Conservation (phyloP, 2,888 invertebrate genomes). For the Mythimna vitellina region DNA sequence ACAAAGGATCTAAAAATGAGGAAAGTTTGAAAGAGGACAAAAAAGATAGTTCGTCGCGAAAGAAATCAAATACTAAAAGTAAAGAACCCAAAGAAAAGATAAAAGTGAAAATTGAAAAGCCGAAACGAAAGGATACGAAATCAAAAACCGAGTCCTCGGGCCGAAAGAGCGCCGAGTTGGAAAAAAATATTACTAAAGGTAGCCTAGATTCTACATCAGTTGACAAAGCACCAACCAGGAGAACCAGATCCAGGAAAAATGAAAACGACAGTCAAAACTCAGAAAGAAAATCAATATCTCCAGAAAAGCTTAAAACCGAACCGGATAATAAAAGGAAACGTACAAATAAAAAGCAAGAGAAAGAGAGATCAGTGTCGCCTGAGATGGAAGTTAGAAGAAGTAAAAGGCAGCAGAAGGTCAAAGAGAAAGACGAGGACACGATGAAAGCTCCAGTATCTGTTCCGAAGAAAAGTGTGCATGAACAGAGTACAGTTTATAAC, state of each 20-base stretch:
- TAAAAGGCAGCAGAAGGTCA: conserved; percentile 71
- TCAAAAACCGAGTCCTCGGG: conserved; percentile 34
- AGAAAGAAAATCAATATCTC: conserved; percentile 36
- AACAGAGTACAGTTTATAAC: conserved; percentile 80
- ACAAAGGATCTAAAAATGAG: conserved; percentile 58
- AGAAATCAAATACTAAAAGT: conserved; percentile 39
- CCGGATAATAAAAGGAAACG: conserved; percentile 43
- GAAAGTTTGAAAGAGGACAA: conserved; percentile 41
- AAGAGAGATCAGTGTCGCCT: conserved; percentile 59
- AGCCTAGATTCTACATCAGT: conserved; percentile 38
- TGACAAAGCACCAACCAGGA: conserved; percentile 50
- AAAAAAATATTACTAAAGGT: conserved; percentile 34
- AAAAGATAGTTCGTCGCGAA: conserved; percentile 29
- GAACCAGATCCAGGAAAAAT: conserved; percentile 69
- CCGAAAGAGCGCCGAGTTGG: conserved; percentile 37
- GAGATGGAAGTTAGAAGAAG: conserved; percentile 77
- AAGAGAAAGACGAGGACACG: conserved; percentile 62
- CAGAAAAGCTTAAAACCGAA: conserved; percentile 48
- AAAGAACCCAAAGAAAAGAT: conserved; percentile 57
- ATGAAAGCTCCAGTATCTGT: conserved; percentile 64
- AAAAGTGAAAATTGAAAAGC: conserved; percentile 60
- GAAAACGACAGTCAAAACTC: conserved; percentile 49
- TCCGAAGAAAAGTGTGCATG: conserved; percentile 66
- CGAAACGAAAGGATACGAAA: conserved; percentile 50
- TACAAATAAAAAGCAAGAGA: conserved; percentile 47